Percentiles rank a stretch among this genome's conserved stretches.
Conservation (phyloP, 53 echinoderm and acorn worm genomes). For the Crossaster papposus region DNA sequence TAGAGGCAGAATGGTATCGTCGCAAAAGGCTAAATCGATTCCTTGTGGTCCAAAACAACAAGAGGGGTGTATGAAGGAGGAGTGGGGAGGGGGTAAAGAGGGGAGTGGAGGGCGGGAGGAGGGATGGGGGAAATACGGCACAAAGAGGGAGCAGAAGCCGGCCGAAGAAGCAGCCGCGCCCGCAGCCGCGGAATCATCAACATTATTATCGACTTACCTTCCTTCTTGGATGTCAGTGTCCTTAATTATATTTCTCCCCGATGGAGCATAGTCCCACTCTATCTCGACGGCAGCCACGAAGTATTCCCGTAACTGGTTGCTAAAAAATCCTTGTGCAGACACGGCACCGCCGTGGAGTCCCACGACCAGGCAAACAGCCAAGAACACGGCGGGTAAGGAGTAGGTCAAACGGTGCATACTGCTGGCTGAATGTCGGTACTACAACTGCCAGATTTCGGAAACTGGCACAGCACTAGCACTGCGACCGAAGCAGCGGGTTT, state of each 20-base stretch:
- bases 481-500: not conserved
- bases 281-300: slow-evolving; percentile 75
- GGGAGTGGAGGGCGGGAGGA: no score
- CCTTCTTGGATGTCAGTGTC: slow-evolving; percentile 17
- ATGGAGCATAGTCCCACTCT: slow-evolving; percentile 89
- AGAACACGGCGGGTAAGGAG: not conserved
- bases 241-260: slow-evolving; percentile 61
- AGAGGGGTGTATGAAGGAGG: no score
- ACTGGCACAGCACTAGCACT: no score
- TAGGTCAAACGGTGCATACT: not conserved
- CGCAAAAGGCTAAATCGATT: no score
- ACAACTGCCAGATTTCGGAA: slow-evolving; percentile 7
- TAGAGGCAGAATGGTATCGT: no score
- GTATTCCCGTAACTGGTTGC: slow-evolving; percentile 56
- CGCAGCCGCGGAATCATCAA: no score
- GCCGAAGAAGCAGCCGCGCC: no score
- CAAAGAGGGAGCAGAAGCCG: no score
- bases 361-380: slow-evolving; percentile 3
- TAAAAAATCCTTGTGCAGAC: not conserved
- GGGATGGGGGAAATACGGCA: no score
- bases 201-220: slow-evolving; percentile 38
- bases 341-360: not conserved
- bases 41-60: no score
- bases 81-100: no score
- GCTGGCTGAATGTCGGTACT: not conserved